A percentile compares a stretch with the other conserved stretches of the same genome.
phyloP scores from a whole-genome alignment of 2,113 vertebrate species.

The Xiphorhynchus elegans region DNA sequence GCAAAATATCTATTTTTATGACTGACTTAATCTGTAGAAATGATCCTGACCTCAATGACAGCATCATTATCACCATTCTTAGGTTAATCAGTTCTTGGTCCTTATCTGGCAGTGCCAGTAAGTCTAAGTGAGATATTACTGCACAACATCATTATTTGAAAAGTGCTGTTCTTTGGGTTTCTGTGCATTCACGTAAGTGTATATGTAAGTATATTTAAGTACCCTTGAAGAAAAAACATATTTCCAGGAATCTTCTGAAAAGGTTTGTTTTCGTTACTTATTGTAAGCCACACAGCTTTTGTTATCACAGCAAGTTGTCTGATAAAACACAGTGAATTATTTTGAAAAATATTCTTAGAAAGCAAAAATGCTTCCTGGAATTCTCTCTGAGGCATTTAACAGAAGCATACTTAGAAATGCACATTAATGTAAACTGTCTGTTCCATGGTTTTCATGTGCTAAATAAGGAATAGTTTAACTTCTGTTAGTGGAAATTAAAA shows the following conservation, averaged over 20 bases:
- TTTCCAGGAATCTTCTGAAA: constrained; percentile 46
- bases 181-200: background rate
- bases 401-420: background rate
- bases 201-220: background rate
- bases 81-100: background rate
- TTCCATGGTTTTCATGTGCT: background rate
- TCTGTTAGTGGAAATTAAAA: background rate
- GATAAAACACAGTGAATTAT: background rate
- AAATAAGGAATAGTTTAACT: background rate
- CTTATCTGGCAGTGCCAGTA: background rate
- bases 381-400: constrained; percentile 10
- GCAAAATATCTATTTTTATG: background rate
- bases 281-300: background rate
- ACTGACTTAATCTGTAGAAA: background rate
- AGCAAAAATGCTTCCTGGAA: constrained; percentile 64
- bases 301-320: background rate
- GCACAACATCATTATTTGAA: background rate
- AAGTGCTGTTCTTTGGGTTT: background rate
- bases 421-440: background rate
- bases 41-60: background rate
- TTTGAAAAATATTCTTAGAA: constrained; percentile 68
- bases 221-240: background rate
- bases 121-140: background rate
- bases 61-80: background rate
- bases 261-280: background rate